phyloP scores from a whole-genome alignment of 1,140 invertebrate species.

The Protaetia brevitarsis region DNA sequence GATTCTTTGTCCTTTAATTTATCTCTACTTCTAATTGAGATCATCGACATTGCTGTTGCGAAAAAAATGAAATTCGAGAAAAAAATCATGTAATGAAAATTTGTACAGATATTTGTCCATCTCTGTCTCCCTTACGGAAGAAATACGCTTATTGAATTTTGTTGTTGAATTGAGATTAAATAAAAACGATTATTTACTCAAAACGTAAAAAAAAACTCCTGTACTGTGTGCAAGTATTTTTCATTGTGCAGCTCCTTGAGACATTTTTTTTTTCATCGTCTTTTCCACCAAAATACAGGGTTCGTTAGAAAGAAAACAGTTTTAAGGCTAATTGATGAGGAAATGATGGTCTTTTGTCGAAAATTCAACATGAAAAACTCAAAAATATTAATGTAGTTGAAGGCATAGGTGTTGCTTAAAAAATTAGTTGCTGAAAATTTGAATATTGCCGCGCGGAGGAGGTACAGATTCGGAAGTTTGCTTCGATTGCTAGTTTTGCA shows the following conservation, averaged over 20 bases:
- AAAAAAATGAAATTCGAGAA: not conserved
- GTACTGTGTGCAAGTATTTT: constrained; percentile 14
- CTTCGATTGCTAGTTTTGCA: too few species aligned
- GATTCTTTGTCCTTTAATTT: constrained; percentile 25
- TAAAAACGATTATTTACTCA: constrained; percentile 11
- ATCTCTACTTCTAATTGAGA: constrained; percentile 8
- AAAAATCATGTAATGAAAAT: constrained; percentile 20
- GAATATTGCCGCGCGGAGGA: too few species aligned
- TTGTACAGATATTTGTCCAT: constrained; percentile 21
- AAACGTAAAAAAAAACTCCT: not conserved
- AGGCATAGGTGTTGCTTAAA: too few species aligned
- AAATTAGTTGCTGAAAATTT: too few species aligned
- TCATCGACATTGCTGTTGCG: not conserved
- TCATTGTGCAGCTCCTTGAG: constrained; percentile 34
- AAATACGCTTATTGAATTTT: constrained; percentile 29
- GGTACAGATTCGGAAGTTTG: too few species aligned
- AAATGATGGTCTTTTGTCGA: too few species aligned
- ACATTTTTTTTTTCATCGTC: constrained; percentile 29
- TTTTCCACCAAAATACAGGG: not conserved
- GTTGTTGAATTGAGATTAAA: constrained; percentile 17
- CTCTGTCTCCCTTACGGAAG: constrained; percentile 14
- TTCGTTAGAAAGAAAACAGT: too few species aligned
- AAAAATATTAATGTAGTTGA: too few species aligned
- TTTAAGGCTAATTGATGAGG: too few species aligned
- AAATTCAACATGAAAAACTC: too few species aligned